These are phyloP conservation scores for Alces alces DNA, from an alignment of 2,113 vertebrate species.

Conservation along the genomic window DNA sequence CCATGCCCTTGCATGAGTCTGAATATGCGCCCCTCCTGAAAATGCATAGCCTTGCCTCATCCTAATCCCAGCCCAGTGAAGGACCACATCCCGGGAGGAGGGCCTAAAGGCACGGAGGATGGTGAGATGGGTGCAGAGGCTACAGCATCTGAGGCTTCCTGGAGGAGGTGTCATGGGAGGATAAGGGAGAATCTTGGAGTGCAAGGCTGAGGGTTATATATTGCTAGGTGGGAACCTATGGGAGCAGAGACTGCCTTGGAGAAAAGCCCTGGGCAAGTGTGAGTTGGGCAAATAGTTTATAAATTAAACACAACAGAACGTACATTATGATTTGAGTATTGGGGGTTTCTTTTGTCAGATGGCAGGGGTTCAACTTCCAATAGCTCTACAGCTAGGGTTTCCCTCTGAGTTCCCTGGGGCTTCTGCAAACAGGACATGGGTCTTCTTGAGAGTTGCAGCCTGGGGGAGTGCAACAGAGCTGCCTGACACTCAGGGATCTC, in stretches of 20 bases:
- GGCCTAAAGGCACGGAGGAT: neutral
- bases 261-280: neutral
- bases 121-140: neutral
- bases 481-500: too few species aligned
- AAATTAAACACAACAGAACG: neutral
- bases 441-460: neutral
- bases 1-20: accelerated
- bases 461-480: neutral
- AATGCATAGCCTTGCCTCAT: neutral
- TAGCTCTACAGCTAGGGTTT: neutral
- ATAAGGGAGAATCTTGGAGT: neutral
- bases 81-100: neutral
- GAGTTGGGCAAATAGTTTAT: neutral
- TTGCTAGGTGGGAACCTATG: neutral
- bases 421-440: neutral
- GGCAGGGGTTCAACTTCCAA: neutral
- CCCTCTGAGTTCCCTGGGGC: too few species aligned
- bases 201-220: neutral
- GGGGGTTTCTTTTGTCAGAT: neutral
- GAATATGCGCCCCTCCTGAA: neutral
- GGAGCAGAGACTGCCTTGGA: neutral
- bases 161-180: neutral
- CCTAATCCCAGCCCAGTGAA: neutral
- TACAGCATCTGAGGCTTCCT: neutral
- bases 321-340: neutral